Conservation (phyloP, 2,113 vertebrate species). For the Indicator maculatus region DNA sequence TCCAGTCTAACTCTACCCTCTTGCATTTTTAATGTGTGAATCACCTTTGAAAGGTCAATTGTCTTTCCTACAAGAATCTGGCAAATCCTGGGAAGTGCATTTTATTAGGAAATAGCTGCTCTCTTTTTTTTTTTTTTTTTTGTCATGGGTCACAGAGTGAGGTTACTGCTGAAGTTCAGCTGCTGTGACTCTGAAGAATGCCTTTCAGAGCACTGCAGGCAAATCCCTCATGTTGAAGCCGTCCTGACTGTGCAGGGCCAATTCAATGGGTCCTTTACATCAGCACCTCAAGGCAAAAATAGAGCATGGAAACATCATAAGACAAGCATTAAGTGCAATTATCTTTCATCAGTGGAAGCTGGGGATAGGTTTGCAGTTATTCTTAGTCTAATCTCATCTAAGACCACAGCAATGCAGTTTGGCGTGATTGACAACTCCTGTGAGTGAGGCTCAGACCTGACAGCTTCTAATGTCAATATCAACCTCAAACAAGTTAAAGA, state of each 20-base stretch:
- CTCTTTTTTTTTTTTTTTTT: neutral
- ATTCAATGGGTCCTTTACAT: neutral
- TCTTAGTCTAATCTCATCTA: neutral
- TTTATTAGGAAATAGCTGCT: neutral
- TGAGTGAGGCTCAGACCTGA: neutral
- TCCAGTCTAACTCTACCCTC: too few species aligned
- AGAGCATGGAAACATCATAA: neutral
- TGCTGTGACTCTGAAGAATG: neutral
- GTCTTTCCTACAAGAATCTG: neutral
- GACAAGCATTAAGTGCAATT: neutral
- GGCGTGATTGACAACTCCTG: neutral
- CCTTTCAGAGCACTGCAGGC: neutral
- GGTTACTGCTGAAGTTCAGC: accelerated
- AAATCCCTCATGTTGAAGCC: neutral
- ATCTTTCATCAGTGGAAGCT: neutral
- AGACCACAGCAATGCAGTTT: neutral
- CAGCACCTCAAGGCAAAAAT: neutral
- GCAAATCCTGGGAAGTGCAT: neutral
- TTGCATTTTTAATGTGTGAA: neutral
- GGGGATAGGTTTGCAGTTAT: neutral
- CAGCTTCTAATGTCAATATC: neutral
- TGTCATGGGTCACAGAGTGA: neutral
- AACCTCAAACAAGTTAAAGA: neutral
- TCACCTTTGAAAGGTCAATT: neutral
- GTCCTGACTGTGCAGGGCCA: neutral